phyloP scores from a whole-genome alignment of 2,113 vertebrate species.

The Maylandia zebra region DNA sequence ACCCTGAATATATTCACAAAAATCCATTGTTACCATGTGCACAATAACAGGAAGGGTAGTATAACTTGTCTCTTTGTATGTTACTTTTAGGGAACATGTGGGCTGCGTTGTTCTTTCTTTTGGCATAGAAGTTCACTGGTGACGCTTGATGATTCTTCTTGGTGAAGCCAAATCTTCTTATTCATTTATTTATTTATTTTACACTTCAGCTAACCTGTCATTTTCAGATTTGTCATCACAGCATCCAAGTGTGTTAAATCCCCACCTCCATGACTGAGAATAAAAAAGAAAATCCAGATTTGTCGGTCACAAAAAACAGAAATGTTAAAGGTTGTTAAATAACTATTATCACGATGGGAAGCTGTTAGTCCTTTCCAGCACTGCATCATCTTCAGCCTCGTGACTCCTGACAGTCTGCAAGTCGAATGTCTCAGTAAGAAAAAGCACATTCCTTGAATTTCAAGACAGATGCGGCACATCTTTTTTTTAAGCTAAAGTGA shows the following conservation, averaged over 20 bases:
- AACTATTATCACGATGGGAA: background rate
- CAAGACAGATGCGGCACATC: background rate
- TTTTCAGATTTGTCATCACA: background rate
- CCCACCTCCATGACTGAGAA: background rate
- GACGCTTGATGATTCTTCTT: background rate
- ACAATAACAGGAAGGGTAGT: background rate
- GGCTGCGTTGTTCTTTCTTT: background rate
- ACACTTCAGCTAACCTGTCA: background rate
- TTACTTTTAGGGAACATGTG: background rate
- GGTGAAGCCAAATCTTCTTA: background rate
- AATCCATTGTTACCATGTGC: background rate
- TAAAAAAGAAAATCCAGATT: background rate
- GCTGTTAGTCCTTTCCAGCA: background rate
- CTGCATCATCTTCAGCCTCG: background rate
- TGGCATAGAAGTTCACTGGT: background rate
- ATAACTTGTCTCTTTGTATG: background rate
- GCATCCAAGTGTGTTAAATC: background rate
- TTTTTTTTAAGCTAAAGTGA: background rate
- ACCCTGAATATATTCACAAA: background rate
- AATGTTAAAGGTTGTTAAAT: background rate
- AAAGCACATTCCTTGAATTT: background rate
- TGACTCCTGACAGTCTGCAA: background rate
- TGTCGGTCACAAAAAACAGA: background rate
- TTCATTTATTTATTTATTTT: background rate
- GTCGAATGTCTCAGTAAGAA: background rate